Percentiles rank a stretch among this genome's conserved stretches.
These are phyloP conservation scores for Hyperoplus lanceolatus DNA, from an alignment of 2,797 vertebrate species.

Conservation along the genomic window DNA sequence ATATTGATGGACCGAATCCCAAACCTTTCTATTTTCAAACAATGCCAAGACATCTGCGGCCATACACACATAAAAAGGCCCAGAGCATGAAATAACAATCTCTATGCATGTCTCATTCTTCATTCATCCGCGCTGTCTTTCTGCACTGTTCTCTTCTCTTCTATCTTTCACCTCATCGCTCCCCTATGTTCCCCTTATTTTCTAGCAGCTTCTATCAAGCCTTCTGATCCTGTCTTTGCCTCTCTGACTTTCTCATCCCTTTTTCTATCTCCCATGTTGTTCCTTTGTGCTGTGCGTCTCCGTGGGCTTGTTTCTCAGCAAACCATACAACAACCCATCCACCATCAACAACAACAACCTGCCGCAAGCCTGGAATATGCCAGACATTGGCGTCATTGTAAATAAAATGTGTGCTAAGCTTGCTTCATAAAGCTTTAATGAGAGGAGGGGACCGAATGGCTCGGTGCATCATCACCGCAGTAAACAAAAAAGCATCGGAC, in stretches of 20 bases:
- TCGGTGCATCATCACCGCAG: conserved; percentile 73
- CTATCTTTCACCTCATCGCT: conserved; percentile 17
- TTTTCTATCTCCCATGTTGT: conserved; percentile 17
- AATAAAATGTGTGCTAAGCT: conserved; percentile 77
- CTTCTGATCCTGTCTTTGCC: conserved; percentile 26
- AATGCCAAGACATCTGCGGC: conserved; percentile 31
- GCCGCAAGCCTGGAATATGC: conserved; percentile 71
- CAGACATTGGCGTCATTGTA: conserved; percentile 77
- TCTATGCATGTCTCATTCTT: conserved; percentile 16
- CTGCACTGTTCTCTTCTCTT: background rate
- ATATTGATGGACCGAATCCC: conserved; percentile 51
- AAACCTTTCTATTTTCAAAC: conserved; percentile 43
- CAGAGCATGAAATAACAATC: conserved; percentile 27
- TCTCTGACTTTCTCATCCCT: conserved; percentile 24
- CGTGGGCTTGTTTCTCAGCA: conserved; percentile 55
- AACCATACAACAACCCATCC: background rate
- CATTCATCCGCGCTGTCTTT: conserved; percentile 20
- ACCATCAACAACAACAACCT: conserved; percentile 13
- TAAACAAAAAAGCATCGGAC: conserved; percentile 55
- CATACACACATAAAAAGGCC: background rate
- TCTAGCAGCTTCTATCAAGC: background rate
- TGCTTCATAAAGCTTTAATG: conserved; percentile 81
- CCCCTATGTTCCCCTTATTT: conserved; percentile 11
- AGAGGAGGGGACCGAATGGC: conserved; percentile 64
- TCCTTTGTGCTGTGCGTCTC: conserved; percentile 37